These are phyloP conservation scores for Tiphia femorata DNA, from an alignment of 2,888 invertebrate genomes.

Conservation along the genomic window DNA sequence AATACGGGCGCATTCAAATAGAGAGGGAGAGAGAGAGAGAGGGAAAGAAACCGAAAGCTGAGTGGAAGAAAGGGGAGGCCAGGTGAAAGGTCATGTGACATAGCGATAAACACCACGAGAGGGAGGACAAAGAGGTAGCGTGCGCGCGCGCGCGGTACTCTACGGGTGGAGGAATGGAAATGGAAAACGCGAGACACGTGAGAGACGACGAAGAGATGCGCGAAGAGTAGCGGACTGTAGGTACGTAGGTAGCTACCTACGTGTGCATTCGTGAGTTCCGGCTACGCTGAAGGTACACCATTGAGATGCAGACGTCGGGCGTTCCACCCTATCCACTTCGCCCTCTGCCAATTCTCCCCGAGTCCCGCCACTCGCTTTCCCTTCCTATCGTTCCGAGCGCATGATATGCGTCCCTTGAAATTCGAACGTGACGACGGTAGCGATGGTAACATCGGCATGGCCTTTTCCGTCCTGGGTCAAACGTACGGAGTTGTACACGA, in stretches of 20 bases:
- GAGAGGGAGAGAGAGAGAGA: background rate
- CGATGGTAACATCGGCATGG: background rate
- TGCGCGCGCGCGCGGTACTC: no score
- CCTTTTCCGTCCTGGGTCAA: background rate
- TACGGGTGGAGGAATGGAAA: background rate
- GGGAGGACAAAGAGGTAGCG: no score
- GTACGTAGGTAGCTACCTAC: no score
- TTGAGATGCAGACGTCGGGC: conserved; percentile 35
- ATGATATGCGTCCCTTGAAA: conserved; percentile 17
- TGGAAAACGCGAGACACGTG: background rate
- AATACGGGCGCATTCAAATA: background rate
- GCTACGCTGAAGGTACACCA: conserved; percentile 18
- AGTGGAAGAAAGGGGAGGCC: background rate
- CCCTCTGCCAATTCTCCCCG: conserved; percentile 3
- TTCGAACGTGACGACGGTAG: conserved; percentile 15
- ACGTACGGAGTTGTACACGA: background rate
- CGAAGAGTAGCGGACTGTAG: background rate
- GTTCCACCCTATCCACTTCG: conserved; percentile 5
- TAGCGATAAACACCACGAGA: no score
- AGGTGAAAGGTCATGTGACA: no score
- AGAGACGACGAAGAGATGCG: background rate
- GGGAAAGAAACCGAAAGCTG: background rate
- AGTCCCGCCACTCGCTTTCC: background rate
- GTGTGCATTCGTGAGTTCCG: conserved; percentile 6
- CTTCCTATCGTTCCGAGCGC: background rate